phyloP scores from a whole-genome alignment of 92 coral and sea anemone genomes.

The Epizoanthus illoricatus region DNA sequence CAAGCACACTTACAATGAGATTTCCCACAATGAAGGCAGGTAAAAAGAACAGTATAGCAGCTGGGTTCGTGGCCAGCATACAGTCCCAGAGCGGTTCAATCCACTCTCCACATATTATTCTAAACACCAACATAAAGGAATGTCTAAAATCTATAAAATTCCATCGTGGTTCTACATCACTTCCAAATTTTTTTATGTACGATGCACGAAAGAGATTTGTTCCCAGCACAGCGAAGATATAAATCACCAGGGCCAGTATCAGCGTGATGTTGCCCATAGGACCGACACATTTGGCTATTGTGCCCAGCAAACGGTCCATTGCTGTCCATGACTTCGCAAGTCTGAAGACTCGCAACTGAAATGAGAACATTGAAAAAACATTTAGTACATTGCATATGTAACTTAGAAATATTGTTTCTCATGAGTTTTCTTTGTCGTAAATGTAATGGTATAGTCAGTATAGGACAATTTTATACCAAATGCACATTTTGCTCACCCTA shows the following conservation, averaged over 20 bases:
- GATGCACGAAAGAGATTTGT: slow-evolving; percentile 46
- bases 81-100: slow-evolving; percentile 59
- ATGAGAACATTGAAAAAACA: neutral
- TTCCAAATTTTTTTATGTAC: slow-evolving; percentile 32
- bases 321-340: slow-evolving; percentile 48
- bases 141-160: slow-evolving; percentile 52
- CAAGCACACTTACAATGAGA: slow-evolving; percentile 32
- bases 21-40: slow-evolving; percentile 55
- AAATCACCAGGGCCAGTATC: slow-evolving; percentile 41
- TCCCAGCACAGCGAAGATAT: slow-evolving; percentile 54
- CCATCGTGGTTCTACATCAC: slow-evolving; percentile 42
- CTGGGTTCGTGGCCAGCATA: slow-evolving; percentile 45
- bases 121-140: slow-evolving; percentile 52
- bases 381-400: no score
- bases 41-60: slow-evolving; percentile 40
- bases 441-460: no score
- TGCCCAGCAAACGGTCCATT: slow-evolving; percentile 24
- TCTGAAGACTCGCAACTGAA: slow-evolving; percentile 42
- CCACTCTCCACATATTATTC: slow-evolving; percentile 55
- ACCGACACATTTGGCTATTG: slow-evolving; percentile 35
- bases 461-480: no score
- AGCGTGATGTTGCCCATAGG: slow-evolving; percentile 45
- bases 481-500: no score
- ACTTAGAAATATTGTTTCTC: no score
- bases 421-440: no score